Base-by-base conservation (phyloP, 2,888 invertebrate species). In the Meta bourneti region DNA sequence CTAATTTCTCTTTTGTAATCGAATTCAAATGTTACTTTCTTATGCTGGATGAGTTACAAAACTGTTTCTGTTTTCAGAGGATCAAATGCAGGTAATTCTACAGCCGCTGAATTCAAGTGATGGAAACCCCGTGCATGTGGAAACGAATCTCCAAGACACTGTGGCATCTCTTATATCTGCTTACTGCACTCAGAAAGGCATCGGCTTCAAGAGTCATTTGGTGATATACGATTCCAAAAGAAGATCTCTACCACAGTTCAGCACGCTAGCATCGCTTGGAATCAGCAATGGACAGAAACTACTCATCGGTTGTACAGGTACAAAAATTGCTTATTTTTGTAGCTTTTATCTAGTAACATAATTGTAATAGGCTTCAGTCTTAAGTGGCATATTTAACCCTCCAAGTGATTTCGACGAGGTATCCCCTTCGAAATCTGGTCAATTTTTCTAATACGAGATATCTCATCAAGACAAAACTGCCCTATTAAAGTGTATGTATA, bases 51-150 rank as follows among this genome's bases (percentile, higher is more conserved):
- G 34, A 34, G 34, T 34, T 34, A 34, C 61, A 61, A 61, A 61
- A 61, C 54, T 82, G 13, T 79, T 52, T 49, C 49, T 48, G 48
- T 48, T 90, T 85, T 0, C 70, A 91, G 91, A 72, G 11, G 69
- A 82, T 83, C 84, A 78, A 92, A 92, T 92, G 91, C 91, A 92
- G 88, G 91, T 92, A 19, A 83, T 69, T 83, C 87, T 91, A 16
- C 82, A 91, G 52, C 90, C 90, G 7, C 61, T 87, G 9, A 8
- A 9, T 16, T 34, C 87, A 87, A 20, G 72, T 5, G 88, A 84
- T 48, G 91, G 75, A 16, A 80, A 51, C 51, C n/a, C 79, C 16
- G 84, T 92, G 11, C 16, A 61, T 7, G 77, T 92, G 34, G 80
- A 80, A 1, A 89, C 91, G 6, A 80, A 79, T 34, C n/a, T 69